Base-by-base conservation (phyloP, 1,140 invertebrate genomes). In the Drosophila fuyamai region DNA sequence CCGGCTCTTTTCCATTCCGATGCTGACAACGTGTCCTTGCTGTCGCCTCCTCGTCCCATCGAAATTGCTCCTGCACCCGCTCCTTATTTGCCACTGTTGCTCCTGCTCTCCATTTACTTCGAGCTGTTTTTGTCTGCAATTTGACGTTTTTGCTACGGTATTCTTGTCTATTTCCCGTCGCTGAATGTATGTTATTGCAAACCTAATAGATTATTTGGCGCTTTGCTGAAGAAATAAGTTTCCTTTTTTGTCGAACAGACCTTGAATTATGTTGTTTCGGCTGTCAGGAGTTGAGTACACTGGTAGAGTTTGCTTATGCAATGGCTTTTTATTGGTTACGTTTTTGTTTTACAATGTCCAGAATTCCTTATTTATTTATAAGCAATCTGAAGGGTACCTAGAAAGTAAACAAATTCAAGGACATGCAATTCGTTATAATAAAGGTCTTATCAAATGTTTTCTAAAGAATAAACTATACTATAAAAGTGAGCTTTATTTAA, bases 201-300 rank as follows among this genome's bases (percentile, higher is more conserved):
- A 86, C 60, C 70, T 67, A 68, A 82, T 86, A 86, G 70, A 86
- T 86, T 86, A 79, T 82, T 76, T 86, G 63, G 57, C 66, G 63
- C 68, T 76, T 72, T 81, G 51, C 66, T 70, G 36, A 44, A 43
- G 57, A 68, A 85, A 78, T 73, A 70, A 47, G 35, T 55, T 77
- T 80, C 48, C 9, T 23, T 61, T 47, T 53, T 60, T 14, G 44
- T 58, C 18, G 14, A 44, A 35, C 32, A 61, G 41, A 54, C 58
- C 75, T 79, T 68, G 50, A 76, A 81, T 79, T 67, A 72, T 79
- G 29, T 51, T 54, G 51, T 75, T 68, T 7, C 38, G 16, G 43
- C 54, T 61, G 72, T 60, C 62, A 44, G 18, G 14, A 59, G 13
- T 29, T 0, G 10, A 13, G 41, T 12, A 76, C 71, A 59, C 57